phyloP scores from a whole-genome alignment of 1,140 invertebrate species.

The Chionoecetes opilio region DNA sequence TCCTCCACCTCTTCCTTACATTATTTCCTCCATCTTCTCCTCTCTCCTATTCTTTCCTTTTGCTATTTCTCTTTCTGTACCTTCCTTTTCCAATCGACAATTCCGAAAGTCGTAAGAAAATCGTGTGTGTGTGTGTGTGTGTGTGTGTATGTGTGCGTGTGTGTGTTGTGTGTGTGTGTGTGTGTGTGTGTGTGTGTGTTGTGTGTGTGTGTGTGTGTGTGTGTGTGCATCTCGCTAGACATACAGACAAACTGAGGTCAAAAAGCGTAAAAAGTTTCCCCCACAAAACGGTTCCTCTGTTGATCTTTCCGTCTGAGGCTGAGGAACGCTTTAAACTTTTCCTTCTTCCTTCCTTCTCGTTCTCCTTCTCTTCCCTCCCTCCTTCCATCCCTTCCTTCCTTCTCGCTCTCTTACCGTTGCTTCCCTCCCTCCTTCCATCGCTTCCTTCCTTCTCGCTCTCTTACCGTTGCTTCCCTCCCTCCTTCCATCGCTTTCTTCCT shows the following conservation, averaged over 20 bases:
- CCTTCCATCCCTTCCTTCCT: not conserved
- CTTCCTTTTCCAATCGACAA: not conserved
- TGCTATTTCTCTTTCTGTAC: not conserved
- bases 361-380: too few relatives aligned
- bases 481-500: too few relatives aligned
- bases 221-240: not conserved
- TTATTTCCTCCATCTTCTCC: not conserved
- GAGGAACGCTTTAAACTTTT: not conserved
- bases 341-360: not conserved
- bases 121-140: not conserved
- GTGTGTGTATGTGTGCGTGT: not conserved
- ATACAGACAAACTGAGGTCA: not conserved
- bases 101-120: not conserved
- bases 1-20: not conserved
- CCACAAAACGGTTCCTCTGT: not conserved
- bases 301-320: not conserved
- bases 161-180: constrained; percentile 10
- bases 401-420: too few relatives aligned
- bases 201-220: constrained; percentile 27
- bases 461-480: too few relatives aligned
- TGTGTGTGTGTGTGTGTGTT: not conserved
- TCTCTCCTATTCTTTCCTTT: not conserved
- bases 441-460: too few relatives aligned
- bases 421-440: too few relatives aligned
- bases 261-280: not conserved